Percentiles rank a stretch among this genome's conserved stretches.
phyloP scores from a whole-genome alignment of 37 sponge, comb jelly and placozoan species.

The Chondrosia reniformis region DNA sequence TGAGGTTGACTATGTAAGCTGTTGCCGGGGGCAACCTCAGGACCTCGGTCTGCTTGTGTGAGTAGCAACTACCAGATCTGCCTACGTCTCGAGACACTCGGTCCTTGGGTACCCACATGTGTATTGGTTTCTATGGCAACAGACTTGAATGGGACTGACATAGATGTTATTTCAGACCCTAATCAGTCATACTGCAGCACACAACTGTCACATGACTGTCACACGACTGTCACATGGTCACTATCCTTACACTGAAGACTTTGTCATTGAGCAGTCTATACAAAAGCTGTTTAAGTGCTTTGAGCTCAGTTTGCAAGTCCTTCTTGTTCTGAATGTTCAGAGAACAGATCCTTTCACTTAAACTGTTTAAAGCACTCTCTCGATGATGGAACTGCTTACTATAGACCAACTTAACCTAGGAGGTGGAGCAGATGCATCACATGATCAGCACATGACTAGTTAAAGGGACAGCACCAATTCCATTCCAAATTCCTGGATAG shows the following conservation, averaged over 20 bases:
- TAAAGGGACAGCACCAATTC: constrained; percentile 22
- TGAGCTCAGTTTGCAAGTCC: constrained; percentile 9
- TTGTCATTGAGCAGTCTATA: constrained; percentile 44
- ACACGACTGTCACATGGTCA: too few species aligned
- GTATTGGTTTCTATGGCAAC: background rate
- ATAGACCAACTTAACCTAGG: constrained; percentile 28
- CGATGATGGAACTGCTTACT: constrained; percentile 52
- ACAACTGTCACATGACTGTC: too few species aligned
- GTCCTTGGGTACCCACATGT: background rate
- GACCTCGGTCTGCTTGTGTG: too few species aligned
- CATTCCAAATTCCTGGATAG: constrained; percentile 58
- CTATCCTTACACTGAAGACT: too few species aligned
- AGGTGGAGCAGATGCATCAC: background rate
- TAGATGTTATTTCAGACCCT: too few species aligned
- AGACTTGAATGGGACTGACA: background rate
- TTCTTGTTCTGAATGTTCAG: constrained; percentile 3
- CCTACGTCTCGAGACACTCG: background rate
- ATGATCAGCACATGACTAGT: background rate
- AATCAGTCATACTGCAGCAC: too few species aligned
- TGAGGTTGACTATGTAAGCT: too few species aligned
- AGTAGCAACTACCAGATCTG: background rate
- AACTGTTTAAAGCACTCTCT: constrained; percentile 34
- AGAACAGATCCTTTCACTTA: constrained; percentile 1
- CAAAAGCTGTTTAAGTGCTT: constrained; percentile 39
- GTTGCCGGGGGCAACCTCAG: too few species aligned